These are phyloP conservation scores for Drosophila nikananu DNA, from an alignment of 1,140 invertebrate genomes.

Conservation along the genomic window DNA sequence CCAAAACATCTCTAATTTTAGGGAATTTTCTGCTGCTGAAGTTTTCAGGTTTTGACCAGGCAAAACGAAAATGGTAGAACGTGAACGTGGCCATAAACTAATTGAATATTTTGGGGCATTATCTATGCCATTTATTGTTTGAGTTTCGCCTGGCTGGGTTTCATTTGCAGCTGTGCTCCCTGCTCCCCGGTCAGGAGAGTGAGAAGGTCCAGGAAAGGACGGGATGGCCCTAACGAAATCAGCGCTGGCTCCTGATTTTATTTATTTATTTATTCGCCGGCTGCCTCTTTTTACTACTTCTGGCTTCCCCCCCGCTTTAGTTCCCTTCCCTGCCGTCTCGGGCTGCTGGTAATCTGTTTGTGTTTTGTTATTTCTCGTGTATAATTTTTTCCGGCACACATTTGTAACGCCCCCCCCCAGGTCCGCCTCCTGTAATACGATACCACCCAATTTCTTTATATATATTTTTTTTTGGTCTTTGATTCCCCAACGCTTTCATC, in stretches of 20 bases:
- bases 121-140: conserved; percentile 82
- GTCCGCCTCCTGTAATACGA: conserved; percentile 29
- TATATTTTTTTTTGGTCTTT: neutral
- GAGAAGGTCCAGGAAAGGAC: conserved; percentile 13
- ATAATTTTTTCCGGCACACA: conserved; percentile 65
- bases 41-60: conserved; percentile 36
- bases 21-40: conserved; percentile 33
- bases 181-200: neutral
- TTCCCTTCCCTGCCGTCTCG: conserved; percentile 45
- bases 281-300: conserved; percentile 50
- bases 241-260: conserved; percentile 68
- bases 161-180: conserved; percentile 72
- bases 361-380: conserved; percentile 55
- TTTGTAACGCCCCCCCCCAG: conserved; percentile 25
- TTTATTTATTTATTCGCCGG: conserved; percentile 72
- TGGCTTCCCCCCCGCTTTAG: conserved; percentile 2
- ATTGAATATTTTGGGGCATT: conserved; percentile 81
- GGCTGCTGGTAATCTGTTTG: conserved; percentile 59
- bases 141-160: conserved; percentile 76
- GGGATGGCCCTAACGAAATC: conserved; percentile 50
- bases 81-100: conserved; percentile 78
- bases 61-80: conserved; percentile 25
- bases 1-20: conserved; percentile 57
- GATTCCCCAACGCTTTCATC: conserved; percentile 18
- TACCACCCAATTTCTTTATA: conserved; percentile 8